Conservation (phyloP, 2,797 vertebrate species). For the Champsocephalus gunnari region DNA sequence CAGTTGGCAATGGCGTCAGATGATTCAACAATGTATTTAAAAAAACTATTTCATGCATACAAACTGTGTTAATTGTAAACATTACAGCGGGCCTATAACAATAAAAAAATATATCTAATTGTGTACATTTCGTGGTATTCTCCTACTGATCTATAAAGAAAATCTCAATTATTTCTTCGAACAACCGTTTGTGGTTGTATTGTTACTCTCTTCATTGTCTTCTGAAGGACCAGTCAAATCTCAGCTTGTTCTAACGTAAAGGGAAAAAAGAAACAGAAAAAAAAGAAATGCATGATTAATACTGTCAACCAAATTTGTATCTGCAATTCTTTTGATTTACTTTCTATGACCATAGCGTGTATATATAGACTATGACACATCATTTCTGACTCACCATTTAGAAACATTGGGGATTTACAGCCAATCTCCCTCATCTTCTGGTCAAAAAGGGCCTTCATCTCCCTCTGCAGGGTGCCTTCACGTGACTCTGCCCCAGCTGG, state of each 20-base stretch:
- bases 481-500: conserved; percentile 81
- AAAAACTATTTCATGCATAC: conserved; percentile 36
- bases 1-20: conserved; percentile 71
- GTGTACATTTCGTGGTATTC: conserved; percentile 23
- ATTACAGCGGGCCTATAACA: conserved; percentile 51
- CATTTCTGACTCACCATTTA: conserved; percentile 79
- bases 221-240: conserved; percentile 22
- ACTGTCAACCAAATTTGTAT: not conserved
- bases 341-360: not conserved
- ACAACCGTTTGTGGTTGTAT: conserved; percentile 12
- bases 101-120: conserved; percentile 54
- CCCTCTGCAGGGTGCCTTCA: conserved; percentile 93
- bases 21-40: conserved; percentile 34
- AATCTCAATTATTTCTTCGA: conserved; percentile 7
- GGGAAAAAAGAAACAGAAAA: not conserved
- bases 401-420: conserved; percentile 93
- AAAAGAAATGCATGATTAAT: not conserved
- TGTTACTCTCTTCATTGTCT: conserved; percentile 2
- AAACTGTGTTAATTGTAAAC: conserved; percentile 60
- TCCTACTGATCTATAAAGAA: not conserved
- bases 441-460: conserved; percentile 95
- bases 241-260: conserved; percentile 52
- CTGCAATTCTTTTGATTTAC: not conserved
- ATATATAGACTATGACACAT: not conserved
- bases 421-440: conserved; percentile 95